phyloP scores from a whole-genome alignment of 2,797 vertebrate species.

The Cirrhinus molitorella region DNA sequence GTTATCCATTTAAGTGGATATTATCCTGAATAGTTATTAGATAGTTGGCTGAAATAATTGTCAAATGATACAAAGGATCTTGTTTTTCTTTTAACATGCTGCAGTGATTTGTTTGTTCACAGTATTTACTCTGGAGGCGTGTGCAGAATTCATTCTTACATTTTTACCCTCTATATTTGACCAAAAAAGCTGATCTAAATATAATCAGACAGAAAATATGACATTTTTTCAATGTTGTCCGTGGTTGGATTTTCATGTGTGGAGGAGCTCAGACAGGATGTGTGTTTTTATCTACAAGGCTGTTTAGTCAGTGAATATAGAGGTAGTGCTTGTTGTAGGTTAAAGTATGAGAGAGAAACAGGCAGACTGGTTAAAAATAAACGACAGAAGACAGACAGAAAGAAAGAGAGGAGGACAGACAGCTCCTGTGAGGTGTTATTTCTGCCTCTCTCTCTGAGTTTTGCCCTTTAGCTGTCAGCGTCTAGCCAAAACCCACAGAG shows the following conservation, averaged over 20 bases:
- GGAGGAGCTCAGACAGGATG: not conserved
- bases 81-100: not conserved
- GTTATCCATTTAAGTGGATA: slow-evolving; percentile 17
- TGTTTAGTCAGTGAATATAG: slow-evolving; percentile 29
- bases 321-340: not conserved
- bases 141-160: not conserved
- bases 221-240: not conserved
- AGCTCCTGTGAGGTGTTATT: slow-evolving; percentile 25
- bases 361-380: slow-evolving; percentile 33
- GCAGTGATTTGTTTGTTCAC: not conserved
- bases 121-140: not conserved
- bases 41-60: not conserved
- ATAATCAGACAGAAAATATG: slow-evolving; percentile 19
- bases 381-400: not conserved
- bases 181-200: slow-evolving; percentile 18
- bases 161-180: not conserved
- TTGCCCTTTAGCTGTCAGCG: slow-evolving; percentile 56
- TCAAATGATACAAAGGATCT: not conserved
- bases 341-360: slow-evolving; percentile 33
- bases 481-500: slow-evolving; percentile 50
- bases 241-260: slow-evolving; percentile 12
- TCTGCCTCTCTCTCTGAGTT: slow-evolving; percentile 36
- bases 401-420: not conserved
- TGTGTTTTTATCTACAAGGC: not conserved
- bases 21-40: not conserved